Percentiles rank a stretch among this genome's conserved stretches.
These are phyloP conservation scores for Tychaedon coryphoeus DNA, from an alignment of 2,113 vertebrate species.

Conservation along the genomic window DNA sequence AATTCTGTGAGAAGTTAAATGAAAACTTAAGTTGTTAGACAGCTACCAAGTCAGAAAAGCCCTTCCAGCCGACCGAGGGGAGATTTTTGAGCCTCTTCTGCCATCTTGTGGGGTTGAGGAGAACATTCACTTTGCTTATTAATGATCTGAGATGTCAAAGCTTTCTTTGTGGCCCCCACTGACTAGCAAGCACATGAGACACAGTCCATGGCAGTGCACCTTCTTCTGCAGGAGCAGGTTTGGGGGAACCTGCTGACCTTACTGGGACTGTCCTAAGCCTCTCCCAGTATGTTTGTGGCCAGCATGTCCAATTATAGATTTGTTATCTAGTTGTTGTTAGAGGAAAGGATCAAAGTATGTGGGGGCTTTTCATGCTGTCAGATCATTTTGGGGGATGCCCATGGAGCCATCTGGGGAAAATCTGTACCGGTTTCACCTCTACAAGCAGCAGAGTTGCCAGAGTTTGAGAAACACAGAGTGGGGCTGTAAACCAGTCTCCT, in stretches of 20 bases:
- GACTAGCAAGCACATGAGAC: fast-evolving
- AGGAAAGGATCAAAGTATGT: background rate
- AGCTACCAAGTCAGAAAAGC: background rate
- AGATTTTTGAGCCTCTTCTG: slow-evolving; percentile 17
- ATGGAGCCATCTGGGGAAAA: background rate
- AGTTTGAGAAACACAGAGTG: fast-evolving
- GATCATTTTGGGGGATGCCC: background rate
- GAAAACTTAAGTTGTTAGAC: background rate
- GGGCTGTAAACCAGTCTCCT: background rate
- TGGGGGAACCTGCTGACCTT: background rate
- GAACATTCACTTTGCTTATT: background rate
- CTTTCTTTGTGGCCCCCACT: background rate
- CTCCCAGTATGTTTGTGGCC: background rate
- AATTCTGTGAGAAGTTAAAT: background rate
- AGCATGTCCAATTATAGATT: background rate
- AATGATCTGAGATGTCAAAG: background rate
- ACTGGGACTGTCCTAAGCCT: background rate
- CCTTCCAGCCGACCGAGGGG: background rate
- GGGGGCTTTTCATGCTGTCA: background rate
- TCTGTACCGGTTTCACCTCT: background rate
- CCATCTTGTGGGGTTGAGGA: slow-evolving; percentile 52
- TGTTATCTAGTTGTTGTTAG: background rate
- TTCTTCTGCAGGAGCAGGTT: background rate
- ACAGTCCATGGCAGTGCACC: background rate
- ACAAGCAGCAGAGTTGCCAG: background rate